Evolutionary conservation across 1,140 invertebrate genomes (phyloP).

Genomic region (Globodera ellingtonae): DNA sequence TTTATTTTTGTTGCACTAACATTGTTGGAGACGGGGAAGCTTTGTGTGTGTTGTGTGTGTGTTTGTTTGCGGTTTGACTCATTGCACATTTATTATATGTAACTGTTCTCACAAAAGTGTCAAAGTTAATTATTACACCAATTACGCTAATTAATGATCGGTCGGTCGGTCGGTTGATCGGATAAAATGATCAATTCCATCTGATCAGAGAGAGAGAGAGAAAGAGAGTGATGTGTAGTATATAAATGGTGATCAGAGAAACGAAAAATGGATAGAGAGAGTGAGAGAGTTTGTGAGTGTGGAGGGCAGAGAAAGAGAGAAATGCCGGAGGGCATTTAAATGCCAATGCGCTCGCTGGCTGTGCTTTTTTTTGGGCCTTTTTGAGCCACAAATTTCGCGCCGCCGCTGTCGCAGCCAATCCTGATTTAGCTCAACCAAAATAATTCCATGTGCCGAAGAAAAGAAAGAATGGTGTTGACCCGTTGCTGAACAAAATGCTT

Average conservation of each 20-base stretch:
- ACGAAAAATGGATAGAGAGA: too few relatives aligned
- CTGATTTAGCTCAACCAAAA: too few relatives aligned
- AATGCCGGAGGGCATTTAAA: neutral
- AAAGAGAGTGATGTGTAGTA: neutral
- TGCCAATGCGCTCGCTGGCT: neutral
- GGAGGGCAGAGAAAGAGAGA: neutral
- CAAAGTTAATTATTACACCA: too few relatives aligned
- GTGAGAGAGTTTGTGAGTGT: neutral
- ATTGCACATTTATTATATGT: too few relatives aligned
- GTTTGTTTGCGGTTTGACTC: neutral
- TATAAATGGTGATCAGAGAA: too few relatives aligned
- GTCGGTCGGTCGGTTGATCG: neutral
- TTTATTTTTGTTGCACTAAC: neutral
- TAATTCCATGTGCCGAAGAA: neutral
- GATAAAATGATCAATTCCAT: too few relatives aligned
- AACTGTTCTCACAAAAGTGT: too few relatives aligned
- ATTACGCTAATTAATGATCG: neutral
- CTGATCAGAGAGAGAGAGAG: too few relatives aligned
- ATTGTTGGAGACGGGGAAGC: too few relatives aligned
- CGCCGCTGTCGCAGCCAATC: too few relatives aligned
- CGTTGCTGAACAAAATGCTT: slow-evolving; percentile 1
- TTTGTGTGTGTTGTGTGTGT: neutral
- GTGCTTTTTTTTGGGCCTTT: neutral
- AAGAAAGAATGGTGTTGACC: neutral
- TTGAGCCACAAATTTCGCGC: neutral